phyloP scores from a whole-genome alignment of 2,888 invertebrate species.

The Pyrochroa serraticornis region DNA sequence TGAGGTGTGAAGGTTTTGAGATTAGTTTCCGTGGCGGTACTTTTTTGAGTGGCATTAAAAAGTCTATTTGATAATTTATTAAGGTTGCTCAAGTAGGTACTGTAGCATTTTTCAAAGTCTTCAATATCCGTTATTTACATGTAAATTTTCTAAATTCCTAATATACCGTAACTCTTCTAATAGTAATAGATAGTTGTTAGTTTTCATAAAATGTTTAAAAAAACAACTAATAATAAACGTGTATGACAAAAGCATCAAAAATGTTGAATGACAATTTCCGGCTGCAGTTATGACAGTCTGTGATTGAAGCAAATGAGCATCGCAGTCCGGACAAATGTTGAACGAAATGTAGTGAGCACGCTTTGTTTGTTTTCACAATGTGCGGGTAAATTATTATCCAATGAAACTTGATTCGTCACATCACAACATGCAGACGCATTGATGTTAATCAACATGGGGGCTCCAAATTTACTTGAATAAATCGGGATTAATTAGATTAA shows the following conservation, averaged over 20 bases:
- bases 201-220: neutral
- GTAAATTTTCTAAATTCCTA: no score
- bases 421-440: slow-evolving; percentile 44
- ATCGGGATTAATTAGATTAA: slow-evolving; percentile 18
- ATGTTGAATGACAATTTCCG: slow-evolving; percentile 52
- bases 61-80: no score
- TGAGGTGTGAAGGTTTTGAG: no score
- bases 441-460: slow-evolving; percentile 42
- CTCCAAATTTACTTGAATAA: slow-evolving; percentile 2
- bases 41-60: no score
- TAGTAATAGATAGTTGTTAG: no score
- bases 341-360: slow-evolving; percentile 35
- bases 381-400: slow-evolving; percentile 53
- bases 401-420: slow-evolving; percentile 51
- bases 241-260: slow-evolving; percentile 44
- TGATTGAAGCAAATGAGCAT: slow-evolving; percentile 52
- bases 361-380: slow-evolving; percentile 51
- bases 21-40: no score
- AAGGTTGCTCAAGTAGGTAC: no score
- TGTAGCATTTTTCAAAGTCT: no score
- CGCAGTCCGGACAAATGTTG: slow-evolving; percentile 43
- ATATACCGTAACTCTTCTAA: no score
- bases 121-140: no score
- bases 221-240: slow-evolving; percentile 42
- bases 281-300: slow-evolving; percentile 50